A percentile compares a stretch with the other conserved stretches of the same genome.
Evolutionary conservation across 2,113 vertebrate species (phyloP).

Genomic region (Leptocoma aspasia): DNA sequence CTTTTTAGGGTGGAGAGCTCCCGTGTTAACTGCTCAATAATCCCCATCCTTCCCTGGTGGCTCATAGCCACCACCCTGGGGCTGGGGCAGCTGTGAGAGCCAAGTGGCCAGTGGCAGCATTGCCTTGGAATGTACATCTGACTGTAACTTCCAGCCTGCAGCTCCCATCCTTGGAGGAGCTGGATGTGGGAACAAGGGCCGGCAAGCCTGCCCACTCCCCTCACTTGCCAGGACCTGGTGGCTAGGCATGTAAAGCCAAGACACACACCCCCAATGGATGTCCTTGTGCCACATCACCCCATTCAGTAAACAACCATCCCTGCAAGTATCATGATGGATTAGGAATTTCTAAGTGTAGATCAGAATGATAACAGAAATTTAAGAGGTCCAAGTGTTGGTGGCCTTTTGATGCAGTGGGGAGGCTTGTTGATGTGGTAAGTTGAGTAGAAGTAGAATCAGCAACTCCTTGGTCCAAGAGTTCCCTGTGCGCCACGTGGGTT

Average conservation of each 20-base stretch:
- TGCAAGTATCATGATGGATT: not conserved
- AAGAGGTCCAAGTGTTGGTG: not conserved
- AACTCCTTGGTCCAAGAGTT: not conserved
- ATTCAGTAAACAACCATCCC: not conserved
- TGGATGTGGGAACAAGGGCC: not conserved
- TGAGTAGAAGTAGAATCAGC: not conserved
- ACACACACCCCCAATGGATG: accelerated
- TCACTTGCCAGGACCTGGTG: not conserved
- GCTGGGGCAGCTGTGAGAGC: not conserved
- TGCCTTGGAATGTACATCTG: not conserved
- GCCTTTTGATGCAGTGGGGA: not conserved
- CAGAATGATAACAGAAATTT: not conserved
- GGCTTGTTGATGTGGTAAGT: not conserved
- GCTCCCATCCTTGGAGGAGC: not conserved
- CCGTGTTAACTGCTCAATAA: not conserved
- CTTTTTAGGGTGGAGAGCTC: not conserved
- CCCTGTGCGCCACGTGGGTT: accelerated
- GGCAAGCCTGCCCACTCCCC: not conserved
- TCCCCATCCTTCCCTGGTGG: not conserved
- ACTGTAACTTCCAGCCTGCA: not conserved
- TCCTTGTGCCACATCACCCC: accelerated
- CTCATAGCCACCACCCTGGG: accelerated
- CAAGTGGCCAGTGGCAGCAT: not conserved
- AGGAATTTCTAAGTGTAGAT: not conserved
- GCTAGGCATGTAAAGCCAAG: not conserved